phyloP scores from a whole-genome alignment of 2,888 invertebrate species.

The Crioceris asparagi region DNA sequence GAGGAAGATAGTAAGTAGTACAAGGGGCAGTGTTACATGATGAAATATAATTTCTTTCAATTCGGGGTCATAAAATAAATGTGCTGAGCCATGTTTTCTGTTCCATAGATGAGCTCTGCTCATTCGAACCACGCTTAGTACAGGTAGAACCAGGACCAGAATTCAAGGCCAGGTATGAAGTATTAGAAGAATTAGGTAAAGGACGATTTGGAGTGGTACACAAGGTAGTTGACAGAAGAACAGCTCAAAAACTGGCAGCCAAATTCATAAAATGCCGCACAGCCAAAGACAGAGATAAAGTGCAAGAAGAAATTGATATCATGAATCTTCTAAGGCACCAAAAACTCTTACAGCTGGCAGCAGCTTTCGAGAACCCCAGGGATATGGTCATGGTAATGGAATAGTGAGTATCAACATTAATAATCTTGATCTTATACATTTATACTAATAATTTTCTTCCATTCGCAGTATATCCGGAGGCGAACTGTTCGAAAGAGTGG shows the following conservation, averaged over 20 bases:
- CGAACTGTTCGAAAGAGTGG: slow-evolving; percentile 86
- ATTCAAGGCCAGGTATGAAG: slow-evolving; percentile 51
- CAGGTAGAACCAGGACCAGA: slow-evolving; percentile 44
- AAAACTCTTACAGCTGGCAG: slow-evolving; percentile 71
- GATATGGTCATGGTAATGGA: slow-evolving; percentile 84
- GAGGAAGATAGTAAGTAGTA: slow-evolving; percentile 37
- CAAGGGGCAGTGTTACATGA: background rate
- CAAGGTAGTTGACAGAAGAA: slow-evolving; percentile 54
- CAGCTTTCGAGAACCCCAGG: slow-evolving; percentile 65
- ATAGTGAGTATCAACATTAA: slow-evolving; percentile 65
- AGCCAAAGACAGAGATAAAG: slow-evolving; percentile 61
- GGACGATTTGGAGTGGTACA: slow-evolving; percentile 64
- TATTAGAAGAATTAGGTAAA: slow-evolving; percentile 64
- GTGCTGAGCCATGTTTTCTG: background rate
- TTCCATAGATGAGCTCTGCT: slow-evolving; percentile 27
- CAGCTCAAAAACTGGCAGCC: slow-evolving; percentile 61
- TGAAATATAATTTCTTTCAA: background rate
- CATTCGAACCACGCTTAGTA: slow-evolving; percentile 37
- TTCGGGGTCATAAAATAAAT: too few species aligned
- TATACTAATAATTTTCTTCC: background rate
- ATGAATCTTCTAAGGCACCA: slow-evolving; percentile 79
- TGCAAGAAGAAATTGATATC: slow-evolving; percentile 68
- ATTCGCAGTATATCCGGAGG: slow-evolving; percentile 76
- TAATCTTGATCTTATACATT: too few species aligned
- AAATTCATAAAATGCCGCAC: slow-evolving; percentile 71